Base-by-base conservation (phyloP, 2,113 vertebrate species). In the Lamprotornis superbus region DNA sequence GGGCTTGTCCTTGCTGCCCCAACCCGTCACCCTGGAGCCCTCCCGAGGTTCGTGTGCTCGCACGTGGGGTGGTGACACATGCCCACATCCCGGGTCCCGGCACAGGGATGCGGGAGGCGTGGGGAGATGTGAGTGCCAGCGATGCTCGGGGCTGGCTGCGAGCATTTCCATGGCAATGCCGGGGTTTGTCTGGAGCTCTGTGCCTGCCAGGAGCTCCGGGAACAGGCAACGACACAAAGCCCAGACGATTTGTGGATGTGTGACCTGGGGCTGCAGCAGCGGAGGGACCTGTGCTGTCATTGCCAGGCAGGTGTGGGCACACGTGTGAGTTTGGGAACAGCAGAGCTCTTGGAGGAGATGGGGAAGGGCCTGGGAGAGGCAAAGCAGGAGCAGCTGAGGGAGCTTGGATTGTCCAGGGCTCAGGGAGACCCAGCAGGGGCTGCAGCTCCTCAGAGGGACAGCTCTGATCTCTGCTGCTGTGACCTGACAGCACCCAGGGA, bases 141-240 rank as follows among this genome's bases (percentile, higher is more conserved):
- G 28, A 7, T 31, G 40, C 55, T 40, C 42, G 33, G 68, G 37
- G 40, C 64, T 30, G 83, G 35, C 70, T 68, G 40, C 18, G 56
- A 57, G 73, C 76, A 91, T 95, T 94, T 91, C 95, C 89, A 92
- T 94, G 94, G 91, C 84, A 78, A 94, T 96, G 87, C 65, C 47
- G 56, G 9, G 42, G 77, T 77, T 81, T 68, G 73, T 28, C 91
- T 67, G 50, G 47, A 53, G 52, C 80, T 86, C 15, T 19, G 55
- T 33, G 55, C 5, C 37, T 55, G 75, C 88, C 83, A 28, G 63
- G 35, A 11, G 22, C 49, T 31, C 70, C 5, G 67, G 47, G 53
- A 64, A 83, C 6, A 50, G 27, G 55, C 27, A 68, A 24, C 1
- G 23, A 86, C 46, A 70, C 57, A 76, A 69, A 89, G 52, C 60